A percentile compares a stretch with the other conserved stretches of the same genome.
These are phyloP conservation scores for Potamarius usumacintae DNA, from an alignment of 2,113 vertebrate genomes.

Conservation along the genomic window DNA sequence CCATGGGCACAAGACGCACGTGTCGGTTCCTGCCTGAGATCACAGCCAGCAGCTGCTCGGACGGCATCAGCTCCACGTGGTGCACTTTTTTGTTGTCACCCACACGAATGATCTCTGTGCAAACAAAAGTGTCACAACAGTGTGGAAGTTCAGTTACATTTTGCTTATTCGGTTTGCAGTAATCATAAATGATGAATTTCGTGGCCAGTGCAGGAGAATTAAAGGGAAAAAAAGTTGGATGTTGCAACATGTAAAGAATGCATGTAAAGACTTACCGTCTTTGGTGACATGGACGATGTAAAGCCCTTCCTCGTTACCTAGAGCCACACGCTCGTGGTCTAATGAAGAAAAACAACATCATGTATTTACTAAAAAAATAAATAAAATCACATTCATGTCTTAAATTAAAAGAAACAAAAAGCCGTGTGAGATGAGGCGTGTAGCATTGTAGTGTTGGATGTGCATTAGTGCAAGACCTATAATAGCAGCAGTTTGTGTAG, in stretches of 20 bases:
- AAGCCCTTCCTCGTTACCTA: conserved; percentile 97
- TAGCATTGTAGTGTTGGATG: neutral
- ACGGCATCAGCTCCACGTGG: conserved; percentile 89
- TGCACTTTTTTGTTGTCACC: conserved; percentile 98
- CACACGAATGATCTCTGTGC: conserved; percentile 90
- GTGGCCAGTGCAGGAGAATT: neutral
- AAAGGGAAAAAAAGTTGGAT: neutral
- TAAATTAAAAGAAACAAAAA: neutral
- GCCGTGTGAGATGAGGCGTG: neutral
- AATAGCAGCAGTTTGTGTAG: conserved; percentile 92
- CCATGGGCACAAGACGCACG: conserved; percentile 88
- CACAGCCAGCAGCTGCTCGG: conserved; percentile 91
- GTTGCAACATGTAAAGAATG: neutral
- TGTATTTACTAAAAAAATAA: neutral
- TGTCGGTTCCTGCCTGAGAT: conserved; percentile 97
- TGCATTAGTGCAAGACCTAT: conserved; percentile 72
- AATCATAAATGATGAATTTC: neutral
- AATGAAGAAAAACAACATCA: conserved; percentile 27
- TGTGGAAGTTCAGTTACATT: neutral
- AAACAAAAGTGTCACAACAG: neutral
- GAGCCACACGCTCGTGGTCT: conserved; percentile 97
- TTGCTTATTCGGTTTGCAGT: neutral
- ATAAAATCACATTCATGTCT: neutral
- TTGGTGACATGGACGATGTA: conserved; percentile 96
- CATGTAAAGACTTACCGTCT: conserved; percentile 82